Base-by-base conservation (phyloP, 2,888 invertebrate genomes). In the Acleris laterana region DNA sequence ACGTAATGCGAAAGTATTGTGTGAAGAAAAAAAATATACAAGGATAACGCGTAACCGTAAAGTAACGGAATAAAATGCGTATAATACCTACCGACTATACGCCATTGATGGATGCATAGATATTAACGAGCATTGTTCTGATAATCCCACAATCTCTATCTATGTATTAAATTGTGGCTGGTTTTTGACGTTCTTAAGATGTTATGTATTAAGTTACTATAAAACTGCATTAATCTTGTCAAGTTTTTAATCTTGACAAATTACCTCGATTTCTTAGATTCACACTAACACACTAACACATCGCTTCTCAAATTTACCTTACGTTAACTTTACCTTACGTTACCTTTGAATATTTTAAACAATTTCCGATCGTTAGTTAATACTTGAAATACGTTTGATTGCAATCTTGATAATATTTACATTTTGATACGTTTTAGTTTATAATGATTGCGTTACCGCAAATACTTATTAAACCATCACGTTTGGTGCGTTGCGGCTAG, bases 1-100 rank as follows among this genome's bases (percentile, higher is more conserved):
- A 61, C 62, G 46, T 62, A 67, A 67, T 62, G 67, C 22, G 20
- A 55, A 52, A 50, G 60, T 32, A 56, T 56, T 44, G 56, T 61
- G 65, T 50, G 55, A 59, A 65, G 49, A 52, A 63, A 63, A 58
- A 20, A 42, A 9, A 32, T 16, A 32, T 53, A 48, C 17, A 60
- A 46, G 50, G 20, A 32, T 61, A 25, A 57, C 46, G n/a, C 59
- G 52, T 53, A 60, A 55, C 64, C 60, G 55, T 49, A 13, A 55
- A 50, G 25, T 63, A 59, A 63, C 58, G 63, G 58, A 63, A 59
- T 32, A 32, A 55, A 55, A 42, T 17, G 50, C 19, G 42, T 51
- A 50, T 51, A 50, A 42, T 42, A 51, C 16, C 20, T 5, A 50
- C 7, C 16, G 11, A 16, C 16, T 9, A 22, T 38, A 22, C 22